Percentiles rank a stretch among this genome's conserved stretches.
Conservation (phyloP, 2,113 vertebrate genomes). For the Stegastes partitus region DNA sequence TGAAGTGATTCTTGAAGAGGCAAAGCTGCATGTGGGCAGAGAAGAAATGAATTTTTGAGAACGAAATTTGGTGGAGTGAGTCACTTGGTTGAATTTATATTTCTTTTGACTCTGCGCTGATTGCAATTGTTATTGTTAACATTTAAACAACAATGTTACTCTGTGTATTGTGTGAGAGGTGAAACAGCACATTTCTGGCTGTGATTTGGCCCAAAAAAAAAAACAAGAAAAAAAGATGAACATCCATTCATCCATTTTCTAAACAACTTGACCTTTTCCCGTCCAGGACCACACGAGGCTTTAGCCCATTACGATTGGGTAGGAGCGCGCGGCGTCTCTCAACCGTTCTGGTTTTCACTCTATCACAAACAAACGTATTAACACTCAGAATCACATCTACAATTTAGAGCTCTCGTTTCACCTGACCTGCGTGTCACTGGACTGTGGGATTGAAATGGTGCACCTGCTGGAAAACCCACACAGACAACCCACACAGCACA, state of each 20-base stretch:
- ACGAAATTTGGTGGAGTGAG: neutral
- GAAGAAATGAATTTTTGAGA: neutral
- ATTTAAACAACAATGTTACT: neutral
- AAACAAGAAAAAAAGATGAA: too few relatives aligned
- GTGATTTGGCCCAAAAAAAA: neutral
- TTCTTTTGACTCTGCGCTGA: neutral
- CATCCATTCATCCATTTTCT: neutral
- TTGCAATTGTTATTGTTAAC: neutral
- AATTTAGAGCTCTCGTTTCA: slow-evolving; percentile 28
- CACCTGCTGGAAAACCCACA: slow-evolving; percentile 16
- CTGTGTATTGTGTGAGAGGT: neutral
- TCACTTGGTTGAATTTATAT: neutral
- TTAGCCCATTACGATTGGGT: neutral
- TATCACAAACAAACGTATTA: slow-evolving; percentile 9
- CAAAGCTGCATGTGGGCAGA: slow-evolving; percentile 1
- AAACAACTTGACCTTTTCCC: slow-evolving; percentile 21
- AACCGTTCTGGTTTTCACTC: neutral
- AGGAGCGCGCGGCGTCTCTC: neutral
- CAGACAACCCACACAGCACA: neutral
- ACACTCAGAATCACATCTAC: slow-evolving; percentile 15
- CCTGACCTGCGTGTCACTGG: slow-evolving; percentile 29
- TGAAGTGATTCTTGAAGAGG: neutral
- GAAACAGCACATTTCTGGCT: neutral
- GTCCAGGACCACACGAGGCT: neutral
- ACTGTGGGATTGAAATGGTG: slow-evolving; percentile 6